These are phyloP conservation scores for Campoletis raptor DNA, from an alignment of 2,888 invertebrate genomes.

Conservation along the genomic window DNA sequence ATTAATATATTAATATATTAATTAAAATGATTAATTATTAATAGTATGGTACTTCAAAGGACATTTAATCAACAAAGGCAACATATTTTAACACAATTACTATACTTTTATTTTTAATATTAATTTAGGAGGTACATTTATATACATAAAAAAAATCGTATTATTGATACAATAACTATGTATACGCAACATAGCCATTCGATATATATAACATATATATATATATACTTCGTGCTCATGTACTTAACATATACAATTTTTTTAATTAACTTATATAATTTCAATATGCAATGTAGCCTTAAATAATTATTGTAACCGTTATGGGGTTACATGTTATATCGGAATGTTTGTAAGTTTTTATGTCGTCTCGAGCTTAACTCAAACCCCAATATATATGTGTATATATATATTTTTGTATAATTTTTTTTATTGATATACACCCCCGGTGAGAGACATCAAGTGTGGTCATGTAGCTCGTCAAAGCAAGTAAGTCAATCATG, in stretches of 20 bases:
- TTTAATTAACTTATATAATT: conserved; percentile 68
- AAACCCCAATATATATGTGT: conserved; percentile 44
- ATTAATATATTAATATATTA: no score
- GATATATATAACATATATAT: conserved; percentile 62
- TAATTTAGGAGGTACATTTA: conserved; percentile 84
- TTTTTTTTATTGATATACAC: conserved; percentile 5
- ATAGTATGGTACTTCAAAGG: no score
- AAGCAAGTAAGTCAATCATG: conserved; percentile 59
- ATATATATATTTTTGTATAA: conserved; percentile 15
- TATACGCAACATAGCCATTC: conserved; percentile 72
- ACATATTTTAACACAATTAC: conserved; percentile 82
- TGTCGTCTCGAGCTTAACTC: conserved; percentile 57
- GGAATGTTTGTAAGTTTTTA: conserved; percentile 82
- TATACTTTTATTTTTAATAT: conserved; percentile 84
- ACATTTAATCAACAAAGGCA: neutral
- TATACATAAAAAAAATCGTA: conserved; percentile 84
- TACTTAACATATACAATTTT: conserved; percentile 72
- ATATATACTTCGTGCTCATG: conserved; percentile 78
- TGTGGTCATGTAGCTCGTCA: conserved; percentile 60
- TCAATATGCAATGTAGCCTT: conserved; percentile 67
- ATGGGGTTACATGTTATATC: conserved; percentile 78
- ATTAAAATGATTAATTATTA: no score
- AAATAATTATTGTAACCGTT: conserved; percentile 69
- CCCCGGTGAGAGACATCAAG: conserved; percentile 40
- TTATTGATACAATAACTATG: conserved; percentile 81